Evolutionary conservation across 2,888 invertebrate genomes (phyloP), one percentile per base, ranked within the genome.

Genomic region (Cecidostiba fungosa): DNA sequence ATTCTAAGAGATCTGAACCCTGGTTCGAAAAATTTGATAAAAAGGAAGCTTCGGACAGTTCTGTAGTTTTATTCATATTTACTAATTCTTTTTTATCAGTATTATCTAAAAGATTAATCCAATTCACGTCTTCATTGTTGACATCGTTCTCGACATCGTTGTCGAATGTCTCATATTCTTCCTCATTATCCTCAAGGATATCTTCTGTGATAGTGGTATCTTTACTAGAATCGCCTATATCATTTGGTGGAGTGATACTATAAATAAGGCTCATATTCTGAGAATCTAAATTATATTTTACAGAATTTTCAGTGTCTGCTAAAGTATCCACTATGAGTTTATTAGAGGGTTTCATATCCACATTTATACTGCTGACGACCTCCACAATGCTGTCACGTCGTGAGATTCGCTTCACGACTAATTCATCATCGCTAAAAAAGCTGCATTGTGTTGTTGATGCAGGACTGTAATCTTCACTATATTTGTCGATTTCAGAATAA

Each of bases 221-320:
- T 81, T 83, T 85, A 66, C 85, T 85, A 23, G 79, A 85, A 74
- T 83, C 43, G 19, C 74, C 77, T 26, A 86, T 19, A 23, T 88
- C 88, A 0, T 86, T 85, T 10, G 87, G 87, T 1, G 92, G 92
- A 1, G 92, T 91, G 4, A 93, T 83, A 39, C 92, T 92, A 73
- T 93, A 93, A 43, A 93, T 89, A 3, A 89, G 84, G 43, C 86
- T 90, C 91, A 93, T 91, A 19, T 90, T 90, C 2, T 87, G 83
- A 0, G 90, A 85, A 77, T 91, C 89, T 12, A 93, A 87, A 85
- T 89, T 91, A 47, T 93, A 93, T 36, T 92, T 92, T 0, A 86
- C 84, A 10, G 92, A 90, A 19, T 87, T 85, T 39, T 90, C 89
- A 0, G 89, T 89, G 23, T 87, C 85, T 4, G 90, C 90, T 2